phyloP scores from a whole-genome alignment of 2,797 vertebrate genomes.

The Etheostoma perlongum region DNA sequence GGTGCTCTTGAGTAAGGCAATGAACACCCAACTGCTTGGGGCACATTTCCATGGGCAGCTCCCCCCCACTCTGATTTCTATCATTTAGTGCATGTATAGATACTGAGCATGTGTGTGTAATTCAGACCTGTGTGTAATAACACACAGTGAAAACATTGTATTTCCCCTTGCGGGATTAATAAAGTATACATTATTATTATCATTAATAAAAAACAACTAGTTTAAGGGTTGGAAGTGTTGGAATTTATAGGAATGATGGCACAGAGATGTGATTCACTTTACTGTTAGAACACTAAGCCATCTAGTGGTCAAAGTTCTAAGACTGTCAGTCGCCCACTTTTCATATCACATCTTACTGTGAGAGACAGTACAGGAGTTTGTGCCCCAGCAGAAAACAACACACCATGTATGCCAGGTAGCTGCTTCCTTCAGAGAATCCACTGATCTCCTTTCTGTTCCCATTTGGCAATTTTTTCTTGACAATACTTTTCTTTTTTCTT shows the following conservation, averaged over 20 bases:
- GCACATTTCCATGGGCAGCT: too few relatives aligned
- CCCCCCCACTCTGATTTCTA: too few relatives aligned
- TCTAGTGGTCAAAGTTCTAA: constrained; percentile 90
- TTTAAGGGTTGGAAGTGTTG: background rate
- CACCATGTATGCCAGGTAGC: background rate
- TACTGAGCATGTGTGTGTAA: too few relatives aligned
- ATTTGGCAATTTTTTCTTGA: background rate
- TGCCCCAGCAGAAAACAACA: background rate
- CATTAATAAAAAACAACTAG: too few relatives aligned
- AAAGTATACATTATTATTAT: too few relatives aligned
- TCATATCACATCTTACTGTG: background rate
- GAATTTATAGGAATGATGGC: background rate
- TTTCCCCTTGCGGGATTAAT: too few relatives aligned
- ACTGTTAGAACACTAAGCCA: constrained; percentile 90
- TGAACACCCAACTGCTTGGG: too few relatives aligned
- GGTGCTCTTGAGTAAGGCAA: too few relatives aligned
- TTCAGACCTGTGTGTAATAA: too few relatives aligned
- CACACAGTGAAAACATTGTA: too few relatives aligned
- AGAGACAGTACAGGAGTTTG: background rate
- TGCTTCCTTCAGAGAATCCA: background rate
- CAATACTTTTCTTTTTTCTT: background rate
- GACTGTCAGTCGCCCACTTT: background rate
- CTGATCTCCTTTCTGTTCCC: background rate
- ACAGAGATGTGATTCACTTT: constrained; percentile 62
- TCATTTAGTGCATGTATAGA: too few relatives aligned